These are phyloP conservation scores for Hemiscyllium ocellatum DNA, from an alignment of 2,113 vertebrate genomes.

Conservation along the genomic window DNA sequence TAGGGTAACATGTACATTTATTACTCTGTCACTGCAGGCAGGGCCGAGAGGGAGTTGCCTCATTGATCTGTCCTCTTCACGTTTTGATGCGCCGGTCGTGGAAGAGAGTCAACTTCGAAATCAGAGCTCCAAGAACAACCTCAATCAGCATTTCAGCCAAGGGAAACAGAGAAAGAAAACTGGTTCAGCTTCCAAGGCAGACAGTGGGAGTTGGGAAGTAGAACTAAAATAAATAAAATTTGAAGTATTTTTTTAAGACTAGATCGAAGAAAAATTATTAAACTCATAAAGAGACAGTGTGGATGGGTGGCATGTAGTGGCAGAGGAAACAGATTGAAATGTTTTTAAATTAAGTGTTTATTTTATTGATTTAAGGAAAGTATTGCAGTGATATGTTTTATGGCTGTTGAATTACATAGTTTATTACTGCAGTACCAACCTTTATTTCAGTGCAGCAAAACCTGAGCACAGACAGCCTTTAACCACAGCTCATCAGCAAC, in stretches of 20 bases:
- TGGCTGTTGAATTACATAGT: neutral
- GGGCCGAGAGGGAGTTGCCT: neutral
- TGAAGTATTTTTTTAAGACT: neutral
- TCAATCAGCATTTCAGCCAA: neutral
- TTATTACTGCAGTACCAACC: neutral
- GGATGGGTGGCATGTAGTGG: neutral
- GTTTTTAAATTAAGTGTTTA: neutral
- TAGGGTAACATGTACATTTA: neutral
- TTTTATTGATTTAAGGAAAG: neutral
- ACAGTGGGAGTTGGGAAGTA: neutral
- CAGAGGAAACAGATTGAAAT: neutral
- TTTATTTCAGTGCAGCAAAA: neutral
- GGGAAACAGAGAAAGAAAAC: neutral
- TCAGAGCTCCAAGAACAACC: conserved; percentile 17
- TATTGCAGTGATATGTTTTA: neutral
- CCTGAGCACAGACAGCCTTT: neutral
- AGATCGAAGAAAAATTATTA: neutral
- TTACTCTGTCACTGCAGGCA: neutral
- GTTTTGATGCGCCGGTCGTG: conserved; percentile 6
- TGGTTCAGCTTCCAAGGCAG: neutral
- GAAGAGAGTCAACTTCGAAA: conserved; percentile 2
- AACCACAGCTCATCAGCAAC: neutral
- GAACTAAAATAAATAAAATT: conserved; percentile 22
- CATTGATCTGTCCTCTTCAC: neutral
- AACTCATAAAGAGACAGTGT: neutral